Evolutionary conservation across 2,113 vertebrate genomes (phyloP), one percentile per base, ranked within the genome.

Genomic region (Triplophysa rosa): DNA sequence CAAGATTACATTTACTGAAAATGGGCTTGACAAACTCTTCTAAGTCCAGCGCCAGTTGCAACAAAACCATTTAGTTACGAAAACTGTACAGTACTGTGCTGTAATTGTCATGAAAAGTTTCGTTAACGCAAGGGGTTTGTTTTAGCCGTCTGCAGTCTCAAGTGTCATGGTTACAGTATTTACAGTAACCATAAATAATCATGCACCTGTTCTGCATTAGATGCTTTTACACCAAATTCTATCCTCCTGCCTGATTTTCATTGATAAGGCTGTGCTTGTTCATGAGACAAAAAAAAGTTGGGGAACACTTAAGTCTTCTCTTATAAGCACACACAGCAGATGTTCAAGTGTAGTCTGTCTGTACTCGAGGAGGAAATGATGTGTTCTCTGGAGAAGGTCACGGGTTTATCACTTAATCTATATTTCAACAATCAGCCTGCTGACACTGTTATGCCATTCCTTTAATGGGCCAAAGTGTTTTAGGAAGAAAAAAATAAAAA

Each of bases 171-270:
- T 45, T 74, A 26, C 62, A 64, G 26, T 29, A 64, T 64, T 23
- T 29, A 14, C 21, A 33, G 26, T 33, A 49, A 9, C 52, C 40
- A 61, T 2, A 52, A 3, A 70, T n/a, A 63, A 26, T 69, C 19
- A 45, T 68, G 54, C 66, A 79, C 66, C 77, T 78, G 66, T 24
- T 70, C 67, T 70, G 56, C 58, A 70, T 69, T 79, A 40, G 58
- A 23, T 62, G 23, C 71, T 63, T 23, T 29, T n/a, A 13, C 40
- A 47, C 23, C 40, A 42, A 12, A 73, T 23, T 26, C 24, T 72
- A 52, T 59, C 54, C 56, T 61, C 33, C 14, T 52, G 4, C 14
- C 49, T 52, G 16, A 52, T 12, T 13, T 1, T 17, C 4, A 52
- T 16, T 16, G 13, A 16, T 17, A 4, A 52, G 49, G 14, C 2